Evolutionary conservation across 2,797 vertebrate genomes (phyloP).

Genomic region (Eulemur mongoz): DNA sequence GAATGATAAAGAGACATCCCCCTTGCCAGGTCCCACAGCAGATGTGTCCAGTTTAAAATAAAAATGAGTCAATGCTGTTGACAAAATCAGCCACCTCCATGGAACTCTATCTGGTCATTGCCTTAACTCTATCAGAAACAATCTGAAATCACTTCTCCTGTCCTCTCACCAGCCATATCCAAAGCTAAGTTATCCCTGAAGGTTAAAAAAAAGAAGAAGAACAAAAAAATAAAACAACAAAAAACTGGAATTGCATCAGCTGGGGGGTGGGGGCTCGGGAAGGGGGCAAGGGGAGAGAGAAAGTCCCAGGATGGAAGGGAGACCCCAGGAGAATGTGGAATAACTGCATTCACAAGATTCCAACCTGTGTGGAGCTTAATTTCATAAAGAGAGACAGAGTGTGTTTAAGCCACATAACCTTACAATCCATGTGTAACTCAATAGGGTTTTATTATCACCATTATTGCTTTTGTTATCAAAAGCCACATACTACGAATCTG

Average conservation of each 20-base stretch:
- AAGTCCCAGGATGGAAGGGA: too few species aligned
- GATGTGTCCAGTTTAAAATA: conserved; percentile 71
- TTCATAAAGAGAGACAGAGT: not conserved
- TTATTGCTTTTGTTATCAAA: not conserved
- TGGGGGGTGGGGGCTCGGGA: not conserved
- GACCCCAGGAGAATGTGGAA: not conserved
- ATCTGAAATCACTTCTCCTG: not conserved
- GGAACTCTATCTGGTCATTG: conserved; percentile 51
- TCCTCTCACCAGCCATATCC: not conserved
- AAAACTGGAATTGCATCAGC: not conserved
- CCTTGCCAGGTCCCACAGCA: conserved; percentile 52
- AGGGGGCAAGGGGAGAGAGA: rapidly evolving
- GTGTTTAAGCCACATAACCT: too few species aligned
- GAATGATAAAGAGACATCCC: conserved; percentile 63
- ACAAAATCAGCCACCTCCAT: conserved; percentile 53
- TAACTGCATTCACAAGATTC: not conserved
- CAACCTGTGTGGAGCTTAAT: not conserved
- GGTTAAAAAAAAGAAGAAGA: not conserved
- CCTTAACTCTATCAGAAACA: conserved; percentile 35
- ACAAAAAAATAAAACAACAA: not conserved
- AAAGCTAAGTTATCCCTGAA: conserved; percentile 41
- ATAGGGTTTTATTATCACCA: not conserved
- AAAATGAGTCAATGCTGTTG: conserved; percentile 65
- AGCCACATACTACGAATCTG: not conserved
- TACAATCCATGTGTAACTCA: not conserved